A percentile compares a stretch with the other conserved stretches of the same genome.
Evolutionary conservation across 2,888 invertebrate genomes (phyloP).

Genomic region (Isotomurus palustris): DNA sequence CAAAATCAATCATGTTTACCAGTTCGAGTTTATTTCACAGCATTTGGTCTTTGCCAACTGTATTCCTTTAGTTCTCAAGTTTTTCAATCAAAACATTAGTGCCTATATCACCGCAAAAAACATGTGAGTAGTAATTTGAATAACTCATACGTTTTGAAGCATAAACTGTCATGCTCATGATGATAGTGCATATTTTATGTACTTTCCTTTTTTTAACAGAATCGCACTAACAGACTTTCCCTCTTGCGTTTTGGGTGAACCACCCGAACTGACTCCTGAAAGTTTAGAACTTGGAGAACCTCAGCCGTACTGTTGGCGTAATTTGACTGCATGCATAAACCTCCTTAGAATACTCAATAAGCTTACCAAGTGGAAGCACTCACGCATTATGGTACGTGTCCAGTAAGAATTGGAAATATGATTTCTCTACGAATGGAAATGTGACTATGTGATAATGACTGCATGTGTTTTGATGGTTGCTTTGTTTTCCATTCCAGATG

Average conservation of each 20-base stretch:
- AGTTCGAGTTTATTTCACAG: conserved; percentile 98
- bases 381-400: conserved; percentile 75
- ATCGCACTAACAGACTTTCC: conserved; percentile 77
- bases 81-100: conserved; percentile 97
- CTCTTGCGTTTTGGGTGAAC: conserved; percentile 90
- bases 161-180: conserved; percentile 51
- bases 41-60: conserved; percentile 99
- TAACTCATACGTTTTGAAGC: background rate
- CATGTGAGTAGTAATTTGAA: too few relatives aligned
- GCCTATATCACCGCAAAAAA: conserved; percentile 77
- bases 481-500: conserved; percentile 59
- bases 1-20: conserved; percentile 94
- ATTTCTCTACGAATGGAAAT: background rate
- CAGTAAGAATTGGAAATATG: background rate
- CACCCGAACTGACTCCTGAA: conserved; percentile 87
- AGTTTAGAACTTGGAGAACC: conserved; percentile 80
- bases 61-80: conserved; percentile 94
- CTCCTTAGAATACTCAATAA: conserved; percentile 93
- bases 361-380: conserved; percentile 98
- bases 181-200: background rate
- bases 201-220: conserved; percentile 51
- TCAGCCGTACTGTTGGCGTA: conserved; percentile 91
- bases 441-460: background rate
- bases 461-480: too few relatives aligned
- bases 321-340: conserved; percentile 97